Percentiles rank a stretch among this genome's conserved stretches.
Evolutionary conservation across 2,888 invertebrate genomes (phyloP).

Genomic region (Cordylochernes scorpioides): DNA sequence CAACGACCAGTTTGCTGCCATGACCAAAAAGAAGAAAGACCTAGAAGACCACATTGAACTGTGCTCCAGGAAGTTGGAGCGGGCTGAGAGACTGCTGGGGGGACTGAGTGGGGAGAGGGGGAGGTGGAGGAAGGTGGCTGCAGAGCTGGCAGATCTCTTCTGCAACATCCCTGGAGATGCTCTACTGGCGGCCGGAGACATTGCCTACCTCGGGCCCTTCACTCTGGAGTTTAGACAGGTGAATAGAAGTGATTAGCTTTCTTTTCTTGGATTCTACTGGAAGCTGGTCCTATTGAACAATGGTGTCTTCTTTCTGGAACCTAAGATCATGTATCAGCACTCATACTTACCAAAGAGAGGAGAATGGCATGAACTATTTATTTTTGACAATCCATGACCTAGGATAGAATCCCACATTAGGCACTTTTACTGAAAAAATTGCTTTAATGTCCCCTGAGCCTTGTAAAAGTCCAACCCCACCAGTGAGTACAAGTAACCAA

Average conservation of each 20-base stretch:
- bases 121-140: slow-evolving; percentile 60
- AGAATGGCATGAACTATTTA: too few relatives aligned
- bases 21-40: slow-evolving; percentile 87
- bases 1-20: slow-evolving; percentile 83
- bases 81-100: slow-evolving; percentile 63
- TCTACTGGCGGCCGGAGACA: slow-evolving; percentile 54
- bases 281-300: neutral
- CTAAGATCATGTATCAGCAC: too few relatives aligned
- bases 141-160: slow-evolving; percentile 38
- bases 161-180: slow-evolving; percentile 70
- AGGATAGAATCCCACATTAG: too few relatives aligned
- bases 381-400: too few relatives aligned
- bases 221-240: slow-evolving; percentile 28
- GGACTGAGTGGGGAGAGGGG: slow-evolving; percentile 72
- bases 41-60: slow-evolving; percentile 73
- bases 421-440: too few relatives aligned
- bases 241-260: slow-evolving; percentile 1
- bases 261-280: neutral
- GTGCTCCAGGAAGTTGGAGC: slow-evolving; percentile 59
- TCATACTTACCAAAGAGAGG: too few relatives aligned
- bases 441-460: too few relatives aligned
- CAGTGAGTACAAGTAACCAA: too few relatives aligned
- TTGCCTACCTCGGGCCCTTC: slow-evolving; percentile 74
- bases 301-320: too few relatives aligned
- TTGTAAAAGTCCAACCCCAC: too few relatives aligned